Evolutionary conservation across 2,113 vertebrate species (phyloP).

Genomic region (Datnioides undecimradiatus): DNA sequence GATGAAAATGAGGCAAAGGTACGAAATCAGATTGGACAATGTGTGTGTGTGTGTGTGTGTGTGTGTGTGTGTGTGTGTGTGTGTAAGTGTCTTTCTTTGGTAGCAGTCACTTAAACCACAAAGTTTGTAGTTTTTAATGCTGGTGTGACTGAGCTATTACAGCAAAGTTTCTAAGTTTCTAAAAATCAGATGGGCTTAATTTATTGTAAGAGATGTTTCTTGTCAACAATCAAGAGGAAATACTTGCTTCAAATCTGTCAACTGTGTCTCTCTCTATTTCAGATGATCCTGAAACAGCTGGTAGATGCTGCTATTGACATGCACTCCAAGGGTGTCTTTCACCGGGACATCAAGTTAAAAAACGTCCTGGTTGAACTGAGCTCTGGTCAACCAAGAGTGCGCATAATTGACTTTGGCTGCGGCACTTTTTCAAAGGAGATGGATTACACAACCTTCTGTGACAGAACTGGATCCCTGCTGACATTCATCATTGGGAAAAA

Average conservation of each 20-base stretch:
- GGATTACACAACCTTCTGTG: not conserved
- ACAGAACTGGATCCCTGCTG: no score
- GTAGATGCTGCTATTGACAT: conserved; percentile 22
- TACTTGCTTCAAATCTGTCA: no score
- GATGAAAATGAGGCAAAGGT: not conserved
- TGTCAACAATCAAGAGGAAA: not conserved
- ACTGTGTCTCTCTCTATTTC: not conserved
- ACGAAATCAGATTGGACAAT: no score
- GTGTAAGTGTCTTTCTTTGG: not conserved
- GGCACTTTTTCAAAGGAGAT: not conserved
- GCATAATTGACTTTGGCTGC: conserved; percentile 20
- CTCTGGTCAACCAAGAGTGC: not conserved
- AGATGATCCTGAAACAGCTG: conserved; percentile 20
- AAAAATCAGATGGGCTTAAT: not conserved
- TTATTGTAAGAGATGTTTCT: no score
- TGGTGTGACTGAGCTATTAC: no score
- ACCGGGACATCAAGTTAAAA: not conserved
- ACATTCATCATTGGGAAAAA: no score
- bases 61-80: not conserved
- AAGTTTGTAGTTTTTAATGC: no score
- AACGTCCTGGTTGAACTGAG: not conserved
- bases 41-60: no score
- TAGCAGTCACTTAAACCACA: no score
- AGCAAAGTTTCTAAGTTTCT: no score
- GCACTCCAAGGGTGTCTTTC: conserved; percentile 14